A percentile compares a stretch with the other conserved stretches of the same genome.
phyloP scores from a whole-genome alignment of 2,797 vertebrate species.

The Ctenopoma multispine region DNA sequence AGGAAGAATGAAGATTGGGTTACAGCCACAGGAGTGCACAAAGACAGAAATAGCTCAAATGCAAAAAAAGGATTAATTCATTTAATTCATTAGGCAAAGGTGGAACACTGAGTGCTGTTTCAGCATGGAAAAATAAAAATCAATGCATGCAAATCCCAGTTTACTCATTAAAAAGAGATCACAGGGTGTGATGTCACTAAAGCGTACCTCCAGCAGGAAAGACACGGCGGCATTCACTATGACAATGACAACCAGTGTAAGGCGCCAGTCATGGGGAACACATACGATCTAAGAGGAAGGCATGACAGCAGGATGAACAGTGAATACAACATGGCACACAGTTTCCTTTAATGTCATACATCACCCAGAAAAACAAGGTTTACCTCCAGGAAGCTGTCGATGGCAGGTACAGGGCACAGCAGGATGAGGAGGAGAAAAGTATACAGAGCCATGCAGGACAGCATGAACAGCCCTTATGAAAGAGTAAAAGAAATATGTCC shows the following conservation, averaged over 20 bases:
- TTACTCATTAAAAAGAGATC: slow-evolving; percentile 12
- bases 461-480: slow-evolving; percentile 87
- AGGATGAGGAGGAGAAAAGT: slow-evolving; percentile 91
- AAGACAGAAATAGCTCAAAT: slow-evolving; percentile 38
- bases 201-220: slow-evolving; percentile 90
- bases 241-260: slow-evolving; percentile 88
- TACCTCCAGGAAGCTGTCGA: slow-evolving; percentile 92
- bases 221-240: slow-evolving; percentile 86
- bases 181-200: slow-evolving; percentile 13
- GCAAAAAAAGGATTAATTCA: slow-evolving; percentile 9
- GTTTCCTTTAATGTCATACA: background rate
- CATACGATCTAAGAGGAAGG: slow-evolving; percentile 89
- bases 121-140: background rate
- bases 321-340: slow-evolving; percentile 19
- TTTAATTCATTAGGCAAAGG: slow-evolving; percentile 28
- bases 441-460: slow-evolving; percentile 87
- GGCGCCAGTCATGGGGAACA: slow-evolving; percentile 91
- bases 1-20: slow-evolving; percentile 40
- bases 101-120: slow-evolving; percentile 1
- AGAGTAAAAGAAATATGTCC: slow-evolving; percentile 12
- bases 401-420: slow-evolving; percentile 88
- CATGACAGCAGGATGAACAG: slow-evolving; percentile 23
- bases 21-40: slow-evolving; percentile 55
- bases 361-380: slow-evolving; percentile 21
- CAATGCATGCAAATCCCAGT: slow-evolving; percentile 48